These are phyloP conservation scores for Cheilosia scutellata DNA, from an alignment of 2,888 invertebrate genomes.

Conservation along the genomic window DNA sequence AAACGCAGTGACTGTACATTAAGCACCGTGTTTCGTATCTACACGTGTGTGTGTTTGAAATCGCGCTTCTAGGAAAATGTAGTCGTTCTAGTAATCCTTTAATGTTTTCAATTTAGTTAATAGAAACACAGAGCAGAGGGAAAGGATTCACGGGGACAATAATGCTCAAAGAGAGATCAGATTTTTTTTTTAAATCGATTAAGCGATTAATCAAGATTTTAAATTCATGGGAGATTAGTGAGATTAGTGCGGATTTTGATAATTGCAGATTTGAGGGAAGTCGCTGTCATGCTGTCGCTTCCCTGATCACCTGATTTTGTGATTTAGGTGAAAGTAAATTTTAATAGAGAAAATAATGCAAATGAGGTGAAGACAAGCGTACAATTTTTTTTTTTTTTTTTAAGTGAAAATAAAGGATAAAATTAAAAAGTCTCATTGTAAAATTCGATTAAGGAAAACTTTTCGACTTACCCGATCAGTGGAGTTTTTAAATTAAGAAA, in stretches of 20 bases:
- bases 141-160: neutral
- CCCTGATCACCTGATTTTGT: neutral
- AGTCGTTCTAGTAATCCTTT: no score
- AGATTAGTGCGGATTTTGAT: neutral
- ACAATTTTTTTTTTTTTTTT: neutral
- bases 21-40: no score
- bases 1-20: neutral
- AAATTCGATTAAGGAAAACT: neutral
- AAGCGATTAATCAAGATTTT: neutral
- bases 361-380: neutral
- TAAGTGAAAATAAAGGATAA: neutral
- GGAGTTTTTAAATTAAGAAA: constrained; percentile 83
- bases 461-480: constrained; percentile 81
- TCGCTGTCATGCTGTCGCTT: neutral
- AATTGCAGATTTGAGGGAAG: no score
- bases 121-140: no score
- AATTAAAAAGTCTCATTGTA: constrained; percentile 5
- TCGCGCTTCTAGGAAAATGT: no score
- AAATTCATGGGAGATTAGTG: neutral
- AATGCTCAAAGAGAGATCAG: neutral
- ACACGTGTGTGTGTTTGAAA: no score
- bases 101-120: no score
- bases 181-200: neutral
- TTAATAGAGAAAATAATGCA: neutral
- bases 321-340: neutral